Evolutionary conservation across 2,113 vertebrate genomes (phyloP).

Genomic region (Isurus oxyrinchus): DNA sequence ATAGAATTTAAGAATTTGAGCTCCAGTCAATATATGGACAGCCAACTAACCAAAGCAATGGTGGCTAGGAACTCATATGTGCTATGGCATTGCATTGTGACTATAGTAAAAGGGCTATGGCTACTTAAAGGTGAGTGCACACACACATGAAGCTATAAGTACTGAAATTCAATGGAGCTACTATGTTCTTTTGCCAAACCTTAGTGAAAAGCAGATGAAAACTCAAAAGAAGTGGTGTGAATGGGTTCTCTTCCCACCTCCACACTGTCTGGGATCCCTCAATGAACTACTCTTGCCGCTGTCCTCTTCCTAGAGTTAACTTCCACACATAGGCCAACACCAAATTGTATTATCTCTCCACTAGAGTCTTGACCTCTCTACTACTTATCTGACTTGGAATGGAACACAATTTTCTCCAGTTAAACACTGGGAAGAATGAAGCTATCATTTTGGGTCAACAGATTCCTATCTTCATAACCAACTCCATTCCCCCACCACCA

Average conservation of each 20-base stretch:
- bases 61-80: background rate
- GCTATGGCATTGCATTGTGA: background rate
- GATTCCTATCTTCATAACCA: too few relatives aligned
- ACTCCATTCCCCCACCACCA: too few relatives aligned
- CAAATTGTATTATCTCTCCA: too few relatives aligned
- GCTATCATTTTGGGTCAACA: too few relatives aligned
- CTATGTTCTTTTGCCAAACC: background rate
- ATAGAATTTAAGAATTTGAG: background rate
- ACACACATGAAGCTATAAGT: background rate
- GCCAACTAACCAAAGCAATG: background rate
- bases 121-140: too few relatives aligned
- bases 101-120: too few relatives aligned
- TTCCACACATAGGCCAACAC: too few relatives aligned
- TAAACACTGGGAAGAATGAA: too few relatives aligned
- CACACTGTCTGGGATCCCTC: background rate
- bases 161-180: background rate
- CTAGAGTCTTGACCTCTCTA: too few relatives aligned
- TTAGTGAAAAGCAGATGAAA: background rate
- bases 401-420: too few relatives aligned
- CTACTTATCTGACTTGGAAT: too few relatives aligned
- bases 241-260: background rate
- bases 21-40: background rate
- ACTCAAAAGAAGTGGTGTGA: background rate
- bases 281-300: background rate
- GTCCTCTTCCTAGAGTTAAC: too few relatives aligned